These are phyloP conservation scores for Trissolcus japonicus DNA, from an alignment of 2,888 invertebrate genomes.

Conservation along the genomic window DNA sequence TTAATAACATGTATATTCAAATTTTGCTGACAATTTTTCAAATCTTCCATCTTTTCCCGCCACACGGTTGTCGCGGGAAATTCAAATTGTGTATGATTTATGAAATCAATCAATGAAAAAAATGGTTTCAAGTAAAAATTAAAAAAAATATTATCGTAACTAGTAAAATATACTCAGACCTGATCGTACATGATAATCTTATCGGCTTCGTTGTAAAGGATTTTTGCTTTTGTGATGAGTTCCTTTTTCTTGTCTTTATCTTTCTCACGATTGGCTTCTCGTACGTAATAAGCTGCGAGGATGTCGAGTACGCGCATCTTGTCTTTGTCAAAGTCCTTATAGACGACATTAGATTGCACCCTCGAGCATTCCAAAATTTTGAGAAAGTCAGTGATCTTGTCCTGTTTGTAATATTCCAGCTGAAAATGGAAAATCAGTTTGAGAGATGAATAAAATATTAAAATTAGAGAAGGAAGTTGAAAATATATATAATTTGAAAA, in stretches of 20 bases:
- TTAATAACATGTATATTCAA: too few species aligned
- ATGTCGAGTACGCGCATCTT: slow-evolving; percentile 98
- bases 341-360: slow-evolving; percentile 89
- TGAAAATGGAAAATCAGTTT: slow-evolving; percentile 71
- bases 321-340: slow-evolving; percentile 94
- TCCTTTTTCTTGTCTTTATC: slow-evolving; percentile 96
- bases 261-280: slow-evolving; percentile 95
- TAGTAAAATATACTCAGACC: slow-evolving; percentile 76
- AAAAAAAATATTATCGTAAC: neutral
- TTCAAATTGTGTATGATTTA: too few species aligned
- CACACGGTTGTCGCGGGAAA: too few species aligned
- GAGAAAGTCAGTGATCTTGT: slow-evolving; percentile 94
- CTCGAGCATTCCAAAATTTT: slow-evolving; percentile 94
- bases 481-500: neutral
- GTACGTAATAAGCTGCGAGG: slow-evolving; percentile 98
- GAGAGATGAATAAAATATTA: too few species aligned
- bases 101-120: too few species aligned
- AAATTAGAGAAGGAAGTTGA: neutral
- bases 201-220: slow-evolving; percentile 97
- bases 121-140: neutral
- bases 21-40: too few species aligned
- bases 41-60: neutral
- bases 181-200: slow-evolving; percentile 99
- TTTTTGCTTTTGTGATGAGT: slow-evolving; percentile 95
- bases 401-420: slow-evolving; percentile 98